Conservation (phyloP, 2,113 vertebrate genomes). For the Pungitius pungitius region DNA sequence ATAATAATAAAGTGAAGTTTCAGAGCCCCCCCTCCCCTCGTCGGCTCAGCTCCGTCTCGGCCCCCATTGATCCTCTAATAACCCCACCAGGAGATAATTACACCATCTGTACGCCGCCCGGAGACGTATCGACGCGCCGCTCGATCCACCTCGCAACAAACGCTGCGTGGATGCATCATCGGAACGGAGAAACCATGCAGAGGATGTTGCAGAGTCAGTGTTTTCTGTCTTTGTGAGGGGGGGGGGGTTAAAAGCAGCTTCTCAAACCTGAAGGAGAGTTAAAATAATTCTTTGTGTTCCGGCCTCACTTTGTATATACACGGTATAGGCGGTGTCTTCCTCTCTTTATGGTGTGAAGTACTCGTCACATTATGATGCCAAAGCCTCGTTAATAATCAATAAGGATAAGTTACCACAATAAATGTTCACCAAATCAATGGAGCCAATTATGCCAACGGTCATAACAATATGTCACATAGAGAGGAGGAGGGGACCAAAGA, state of each 20-base stretch:
- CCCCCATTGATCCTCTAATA: slow-evolving; percentile 74
- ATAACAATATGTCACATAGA: slow-evolving; percentile 43
- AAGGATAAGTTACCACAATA: slow-evolving; percentile 34
- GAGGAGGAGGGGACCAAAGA: not conserved
- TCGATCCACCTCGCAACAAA: slow-evolving; percentile 72
- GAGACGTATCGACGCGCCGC: slow-evolving; percentile 64
- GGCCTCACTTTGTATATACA: not conserved
- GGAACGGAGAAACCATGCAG: slow-evolving; percentile 66
- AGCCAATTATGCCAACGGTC: slow-evolving; percentile 33
- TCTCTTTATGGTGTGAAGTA: slow-evolving; percentile 43
- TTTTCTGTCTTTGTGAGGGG: slow-evolving; percentile 39
- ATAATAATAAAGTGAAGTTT: no score
- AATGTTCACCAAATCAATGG: slow-evolving; percentile 46
- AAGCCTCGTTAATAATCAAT: slow-evolving; percentile 43
- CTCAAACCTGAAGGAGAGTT: not conserved
- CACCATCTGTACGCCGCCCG: slow-evolving; percentile 72
- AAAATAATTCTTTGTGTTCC: not conserved
- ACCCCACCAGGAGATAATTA: slow-evolving; percentile 77
- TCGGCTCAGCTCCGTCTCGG: slow-evolving; percentile 62
- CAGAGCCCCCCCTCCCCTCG: slow-evolving; percentile 49
- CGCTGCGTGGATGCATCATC: slow-evolving; percentile 64
- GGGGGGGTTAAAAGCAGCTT: slow-evolving; percentile 10
- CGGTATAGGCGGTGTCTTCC: not conserved
- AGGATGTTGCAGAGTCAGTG: slow-evolving; percentile 54
- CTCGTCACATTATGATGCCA: slow-evolving; percentile 29